These are phyloP conservation scores for Megalops cyprinoides DNA, from an alignment of 2,797 vertebrate genomes.

Conservation along the genomic window DNA sequence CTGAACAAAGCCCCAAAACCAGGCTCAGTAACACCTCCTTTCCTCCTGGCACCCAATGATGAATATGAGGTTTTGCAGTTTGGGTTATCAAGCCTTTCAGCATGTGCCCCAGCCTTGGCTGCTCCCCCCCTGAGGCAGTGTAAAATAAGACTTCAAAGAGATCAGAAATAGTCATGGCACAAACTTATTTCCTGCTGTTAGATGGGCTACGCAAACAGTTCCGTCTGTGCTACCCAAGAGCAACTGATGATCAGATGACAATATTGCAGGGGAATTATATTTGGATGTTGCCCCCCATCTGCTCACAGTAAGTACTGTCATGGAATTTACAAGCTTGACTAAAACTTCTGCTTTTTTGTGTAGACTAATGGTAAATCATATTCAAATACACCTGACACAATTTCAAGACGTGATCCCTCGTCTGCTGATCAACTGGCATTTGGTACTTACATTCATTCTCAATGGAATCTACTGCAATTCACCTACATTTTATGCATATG, in stretches of 20 bases:
- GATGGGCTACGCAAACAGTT: slow-evolving; percentile 55
- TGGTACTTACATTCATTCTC: not conserved
- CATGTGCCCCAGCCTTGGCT: slow-evolving; percentile 53
- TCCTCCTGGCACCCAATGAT: not conserved
- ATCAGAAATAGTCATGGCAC: slow-evolving; percentile 78
- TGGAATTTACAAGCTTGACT: not conserved
- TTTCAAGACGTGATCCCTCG: not conserved
- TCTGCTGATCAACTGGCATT: not conserved
- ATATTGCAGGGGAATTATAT: not conserved
- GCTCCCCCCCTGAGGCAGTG: slow-evolving; percentile 61
- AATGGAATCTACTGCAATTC: not conserved
- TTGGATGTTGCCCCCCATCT: slow-evolving; percentile 18
- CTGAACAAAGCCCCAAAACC: not conserved
- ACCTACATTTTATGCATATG: too few species aligned
- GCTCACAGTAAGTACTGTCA: not conserved
- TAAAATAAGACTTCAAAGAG: slow-evolving; percentile 81
- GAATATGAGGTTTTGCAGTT: slow-evolving; percentile 33
- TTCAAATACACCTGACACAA: not conserved
- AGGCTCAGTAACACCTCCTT: not conserved
- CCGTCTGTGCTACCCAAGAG: slow-evolving; percentile 48
- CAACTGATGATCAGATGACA: slow-evolving; percentile 6
- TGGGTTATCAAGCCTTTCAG: slow-evolving; percentile 62
- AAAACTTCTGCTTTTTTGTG: not conserved
- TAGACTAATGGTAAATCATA: slow-evolving; percentile 3
- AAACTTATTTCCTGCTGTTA: slow-evolving; percentile 77